Evolutionary conservation across 37 sponge, comb jelly and placozoan genomes (phyloP).

Genomic region (Spongilla lacustris): DNA sequence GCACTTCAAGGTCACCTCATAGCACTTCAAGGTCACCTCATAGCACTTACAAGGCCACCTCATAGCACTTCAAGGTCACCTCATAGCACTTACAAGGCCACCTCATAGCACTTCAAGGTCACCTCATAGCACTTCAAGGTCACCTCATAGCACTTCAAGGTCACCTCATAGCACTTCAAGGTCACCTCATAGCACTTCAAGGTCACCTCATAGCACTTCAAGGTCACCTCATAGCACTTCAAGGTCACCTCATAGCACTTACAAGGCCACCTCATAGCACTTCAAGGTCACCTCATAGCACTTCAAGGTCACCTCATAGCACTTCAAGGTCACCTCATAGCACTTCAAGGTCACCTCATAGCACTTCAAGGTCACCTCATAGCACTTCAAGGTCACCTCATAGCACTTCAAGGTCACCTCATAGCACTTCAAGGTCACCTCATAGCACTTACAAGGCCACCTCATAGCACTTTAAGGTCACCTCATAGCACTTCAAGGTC

Average conservation of each 20-base stretch:
- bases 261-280: slow-evolving; percentile 69
- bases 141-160: too few species aligned
- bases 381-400: slow-evolving; percentile 40
- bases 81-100: slow-evolving; percentile 45
- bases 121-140: slow-evolving; percentile 7
- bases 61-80: too few species aligned
- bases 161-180: slow-evolving; percentile 10
- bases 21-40: too few species aligned
- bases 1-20: slow-evolving; percentile 42
- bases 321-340: too few species aligned
- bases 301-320: slow-evolving; percentile 52
- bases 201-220: slow-evolving; percentile 15
- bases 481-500: too few species aligned
- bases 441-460: slow-evolving; percentile 51
- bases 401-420: too few species aligned
- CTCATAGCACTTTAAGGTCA: slow-evolving; percentile 37
- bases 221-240: slow-evolving; percentile 50
- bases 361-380: too few species aligned
- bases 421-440: slow-evolving; percentile 33
- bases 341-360: slow-evolving; percentile 46
- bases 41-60: slow-evolving; percentile 55
- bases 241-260: slow-evolving; percentile 14
- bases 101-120: too few species aligned
- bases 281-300: too few species aligned
- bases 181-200: too few species aligned